Base-by-base conservation (phyloP, 2,113 vertebrate genomes). In the Ancistrus triradiatus region DNA sequence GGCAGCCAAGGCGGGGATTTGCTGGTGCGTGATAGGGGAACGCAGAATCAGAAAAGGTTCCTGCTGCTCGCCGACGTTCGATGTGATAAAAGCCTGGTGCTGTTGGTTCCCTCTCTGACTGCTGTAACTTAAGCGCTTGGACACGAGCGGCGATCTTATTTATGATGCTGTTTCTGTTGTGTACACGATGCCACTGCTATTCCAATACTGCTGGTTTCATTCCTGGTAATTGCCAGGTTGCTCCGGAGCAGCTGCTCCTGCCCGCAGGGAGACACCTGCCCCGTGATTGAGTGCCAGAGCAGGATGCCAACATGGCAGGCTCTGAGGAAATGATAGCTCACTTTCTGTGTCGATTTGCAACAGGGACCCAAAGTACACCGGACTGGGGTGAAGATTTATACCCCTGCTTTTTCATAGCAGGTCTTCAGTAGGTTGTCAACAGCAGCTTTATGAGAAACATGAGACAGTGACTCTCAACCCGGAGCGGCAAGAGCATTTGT, bases 251-350 rank as follows among this genome's bases (percentile, higher is more conserved):
- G 59, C 19, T 40, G 25, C 19, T 28, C 19, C 10, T 9, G 47
- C 59, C 71, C 25, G 21, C 44, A 31, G 48, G 22, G 60, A 59
- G 47, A 64, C 52, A 67, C 65, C 65, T 64, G 59, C 49, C 61
- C n/a, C 8, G 25, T 33, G 53, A 28, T 35, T 46, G 0, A 7
- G 14, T 24, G 64, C 70, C 70, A 68, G 46, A 59, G 10, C n/a
- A 42, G 8, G 11, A 19, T 56, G 69, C 57, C 49, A 61, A 42
- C 33, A 38, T 33, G 56, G 18, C 47, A 11, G 9, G 18, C 21
- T 63, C 4, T 33, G 9, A 42, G 21, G 40, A 46, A 46, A 28
- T 9, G 28, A 18, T 2, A 3, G 51, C 17, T 35, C 17, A 14
- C 47, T 66, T 43, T 53, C 37, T 43, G 14, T 37, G 21, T 5